These are phyloP conservation scores for Coelopa pilipes DNA, from an alignment of 2,888 invertebrate genomes.

Conservation along the genomic window DNA sequence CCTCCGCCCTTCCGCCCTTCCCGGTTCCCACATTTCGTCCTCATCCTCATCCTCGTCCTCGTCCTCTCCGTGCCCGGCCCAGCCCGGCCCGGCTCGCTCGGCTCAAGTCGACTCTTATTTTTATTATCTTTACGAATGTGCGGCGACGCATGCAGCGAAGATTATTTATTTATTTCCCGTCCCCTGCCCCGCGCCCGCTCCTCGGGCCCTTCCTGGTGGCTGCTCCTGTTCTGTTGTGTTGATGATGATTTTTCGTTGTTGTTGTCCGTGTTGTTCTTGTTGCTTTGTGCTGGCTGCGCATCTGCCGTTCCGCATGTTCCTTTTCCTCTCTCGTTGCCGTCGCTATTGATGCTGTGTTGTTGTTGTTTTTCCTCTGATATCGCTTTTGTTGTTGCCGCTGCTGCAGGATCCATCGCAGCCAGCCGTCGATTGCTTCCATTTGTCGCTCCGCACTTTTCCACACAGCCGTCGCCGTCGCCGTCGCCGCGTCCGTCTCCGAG, in stretches of 20 bases:
- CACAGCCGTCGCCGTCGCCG: no score
- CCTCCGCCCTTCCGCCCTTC: background rate
- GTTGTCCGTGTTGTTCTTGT: slow-evolving; percentile 21
- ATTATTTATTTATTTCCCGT: slow-evolving; percentile 45
- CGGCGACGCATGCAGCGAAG: slow-evolving; percentile 36
- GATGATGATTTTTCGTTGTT: slow-evolving; percentile 29
- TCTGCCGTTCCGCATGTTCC: no score
- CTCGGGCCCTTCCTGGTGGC: slow-evolving; percentile 34
- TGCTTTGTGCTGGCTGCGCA: no score
- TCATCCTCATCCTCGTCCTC: no score
- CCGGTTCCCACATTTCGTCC: no score
- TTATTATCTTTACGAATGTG: slow-evolving; percentile 21
- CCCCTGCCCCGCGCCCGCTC: background rate
- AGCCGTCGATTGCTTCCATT: no score
- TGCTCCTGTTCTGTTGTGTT: slow-evolving; percentile 24
- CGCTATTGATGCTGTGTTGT: background rate
- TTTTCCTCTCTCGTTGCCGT: no score
- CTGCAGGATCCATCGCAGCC: no score
- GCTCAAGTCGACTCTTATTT: background rate
- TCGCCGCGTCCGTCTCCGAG: no score
- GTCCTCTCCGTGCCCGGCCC: background rate
- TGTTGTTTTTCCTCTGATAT: slow-evolving; percentile 18
- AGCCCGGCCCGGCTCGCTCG: background rate
- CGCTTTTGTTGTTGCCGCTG: no score
- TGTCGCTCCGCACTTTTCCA: no score